Evolutionary conservation across 2,888 invertebrate genomes (phyloP).

Genomic region (Orgyia antiqua): DNA sequence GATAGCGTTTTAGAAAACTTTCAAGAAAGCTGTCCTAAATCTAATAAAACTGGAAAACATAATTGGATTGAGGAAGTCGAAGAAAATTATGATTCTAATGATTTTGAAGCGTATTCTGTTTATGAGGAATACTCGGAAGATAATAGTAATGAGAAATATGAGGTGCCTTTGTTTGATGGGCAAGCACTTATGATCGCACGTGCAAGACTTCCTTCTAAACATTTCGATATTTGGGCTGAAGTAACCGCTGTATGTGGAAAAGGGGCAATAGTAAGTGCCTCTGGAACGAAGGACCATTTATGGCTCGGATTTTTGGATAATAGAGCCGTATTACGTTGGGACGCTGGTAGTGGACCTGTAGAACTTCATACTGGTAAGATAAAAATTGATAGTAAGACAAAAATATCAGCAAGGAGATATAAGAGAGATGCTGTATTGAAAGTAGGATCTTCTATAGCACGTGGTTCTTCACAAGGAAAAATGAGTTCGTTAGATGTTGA

Average conservation of each 20-base stretch:
- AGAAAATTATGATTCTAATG: conserved; percentile 44
- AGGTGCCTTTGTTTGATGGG: conserved; percentile 65
- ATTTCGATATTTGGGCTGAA: conserved; percentile 70
- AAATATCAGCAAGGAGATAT: conserved; percentile 61
- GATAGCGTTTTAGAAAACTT: conserved; percentile 27
- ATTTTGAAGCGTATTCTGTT: conserved; percentile 47
- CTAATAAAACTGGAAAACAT: conserved; percentile 25
- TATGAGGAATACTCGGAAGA: conserved; percentile 49
- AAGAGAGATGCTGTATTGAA: conserved; percentile 64
- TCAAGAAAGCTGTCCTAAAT: conserved; percentile 32
- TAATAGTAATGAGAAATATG: conserved; percentile 43
- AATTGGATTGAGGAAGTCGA: conserved; percentile 32
- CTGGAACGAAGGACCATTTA: conserved; percentile 63
- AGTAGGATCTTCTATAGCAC: conserved; percentile 47
- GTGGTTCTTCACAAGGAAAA: conserved; percentile 55
- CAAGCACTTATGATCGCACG: conserved; percentile 55
- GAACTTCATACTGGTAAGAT: conserved; percentile 57
- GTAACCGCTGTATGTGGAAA: conserved; percentile 61
- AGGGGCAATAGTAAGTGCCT: conserved; percentile 59
- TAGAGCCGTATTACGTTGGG: conserved; percentile 57
- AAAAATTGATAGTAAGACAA: conserved; percentile 53
- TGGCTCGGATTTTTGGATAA: conserved; percentile 65
- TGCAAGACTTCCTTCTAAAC: conserved; percentile 56
- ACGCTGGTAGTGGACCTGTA: conserved; percentile 60
- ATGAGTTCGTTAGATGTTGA: conserved; percentile 67